A percentile compares a stretch with the other conserved stretches of the same genome.
phyloP scores from a whole-genome alignment of 2,888 invertebrate genomes.

The Mimachlamys varia region DNA sequence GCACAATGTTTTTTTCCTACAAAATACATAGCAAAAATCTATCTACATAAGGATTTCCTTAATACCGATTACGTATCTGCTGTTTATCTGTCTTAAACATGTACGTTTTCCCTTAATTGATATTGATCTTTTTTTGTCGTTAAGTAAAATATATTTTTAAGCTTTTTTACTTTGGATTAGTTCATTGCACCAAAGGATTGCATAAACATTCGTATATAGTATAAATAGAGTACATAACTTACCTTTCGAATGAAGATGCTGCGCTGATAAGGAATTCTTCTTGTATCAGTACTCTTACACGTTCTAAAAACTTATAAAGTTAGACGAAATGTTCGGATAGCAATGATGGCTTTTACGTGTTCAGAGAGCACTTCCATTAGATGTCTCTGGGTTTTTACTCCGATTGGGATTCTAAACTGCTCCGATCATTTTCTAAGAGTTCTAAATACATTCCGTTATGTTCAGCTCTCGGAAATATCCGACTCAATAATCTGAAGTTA shows the following conservation, averaged over 20 bases:
- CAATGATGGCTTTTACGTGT: neutral
- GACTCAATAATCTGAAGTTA: slow-evolving; percentile 21
- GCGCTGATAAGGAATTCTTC: neutral
- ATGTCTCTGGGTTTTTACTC: neutral
- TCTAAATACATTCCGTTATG: slow-evolving; percentile 22
- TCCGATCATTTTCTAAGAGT: slow-evolving; percentile 23
- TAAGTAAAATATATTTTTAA: no score
- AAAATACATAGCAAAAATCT: no score
- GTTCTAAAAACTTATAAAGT: neutral
- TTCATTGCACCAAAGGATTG: no score
- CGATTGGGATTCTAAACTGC: neutral
- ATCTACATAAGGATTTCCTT: no score
- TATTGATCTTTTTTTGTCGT: no score
- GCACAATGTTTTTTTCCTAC: no score
- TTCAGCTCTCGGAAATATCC: slow-evolving; percentile 1
- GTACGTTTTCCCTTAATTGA: no score
- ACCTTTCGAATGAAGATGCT: neutral
- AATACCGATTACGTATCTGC: no score
- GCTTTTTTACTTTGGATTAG: no score
- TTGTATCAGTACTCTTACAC: neutral
- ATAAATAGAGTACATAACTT: neutral
- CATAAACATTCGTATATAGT: no score
- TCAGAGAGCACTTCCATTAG: neutral
- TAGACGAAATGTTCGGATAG: neutral
- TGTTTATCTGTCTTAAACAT: no score